Percentiles rank a stretch among this genome's conserved stretches.
phyloP scores from a whole-genome alignment of 2,797 vertebrate genomes.

The Zalophus californianus region DNA sequence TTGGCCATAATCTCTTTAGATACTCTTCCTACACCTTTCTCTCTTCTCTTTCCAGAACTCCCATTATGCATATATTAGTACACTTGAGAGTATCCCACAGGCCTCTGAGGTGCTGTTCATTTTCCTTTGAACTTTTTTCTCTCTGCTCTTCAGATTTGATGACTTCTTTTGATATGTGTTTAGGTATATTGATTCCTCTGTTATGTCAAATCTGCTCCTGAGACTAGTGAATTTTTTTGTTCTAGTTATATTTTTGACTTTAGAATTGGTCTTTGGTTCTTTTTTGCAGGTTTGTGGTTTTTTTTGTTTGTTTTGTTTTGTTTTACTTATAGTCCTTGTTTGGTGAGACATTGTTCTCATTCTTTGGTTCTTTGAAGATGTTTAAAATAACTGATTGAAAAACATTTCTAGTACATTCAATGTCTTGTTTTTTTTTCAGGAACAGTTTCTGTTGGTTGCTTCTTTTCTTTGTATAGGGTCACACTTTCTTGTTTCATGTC shows the following conservation, averaged over 20 bases:
- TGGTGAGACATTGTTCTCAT: not conserved
- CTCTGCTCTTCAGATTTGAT: not conserved
- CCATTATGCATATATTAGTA: accelerated
- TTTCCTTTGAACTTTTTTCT: not conserved
- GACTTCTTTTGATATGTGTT: not conserved
- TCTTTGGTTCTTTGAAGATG: not conserved
- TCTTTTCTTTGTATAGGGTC: not conserved
- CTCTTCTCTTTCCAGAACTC: not conserved
- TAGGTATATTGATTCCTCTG: not conserved
- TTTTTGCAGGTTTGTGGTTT: not conserved
- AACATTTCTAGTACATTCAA: not conserved
- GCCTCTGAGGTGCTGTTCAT: not conserved
- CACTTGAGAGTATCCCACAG: not conserved
- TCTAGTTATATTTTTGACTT: not conserved
- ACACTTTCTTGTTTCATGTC: not conserved
- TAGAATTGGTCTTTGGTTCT: not conserved
- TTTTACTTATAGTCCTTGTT: not conserved
- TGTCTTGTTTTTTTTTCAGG: not conserved
- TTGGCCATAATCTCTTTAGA: not conserved
- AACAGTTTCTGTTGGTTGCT: not conserved
- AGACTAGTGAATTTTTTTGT: not conserved
- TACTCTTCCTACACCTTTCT: not conserved
- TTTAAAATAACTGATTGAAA: not conserved
- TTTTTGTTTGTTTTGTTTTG: not conserved
- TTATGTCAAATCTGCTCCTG: not conserved